Base-by-base conservation (phyloP, 2,113 vertebrate species). In the Globicephala melas region DNA sequence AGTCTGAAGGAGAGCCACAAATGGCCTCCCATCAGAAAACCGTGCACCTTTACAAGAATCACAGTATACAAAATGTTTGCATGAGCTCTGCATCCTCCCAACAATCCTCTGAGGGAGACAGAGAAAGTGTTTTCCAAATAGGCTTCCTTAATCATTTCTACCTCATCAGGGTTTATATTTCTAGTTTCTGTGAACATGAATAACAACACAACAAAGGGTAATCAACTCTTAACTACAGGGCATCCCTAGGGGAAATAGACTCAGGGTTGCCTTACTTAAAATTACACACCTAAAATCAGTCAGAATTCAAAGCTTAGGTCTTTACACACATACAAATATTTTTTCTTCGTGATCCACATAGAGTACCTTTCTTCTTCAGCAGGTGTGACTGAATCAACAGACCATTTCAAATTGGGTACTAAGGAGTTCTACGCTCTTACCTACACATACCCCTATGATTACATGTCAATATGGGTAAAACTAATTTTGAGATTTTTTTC, bases 151-250 rank as follows among this genome's bases (percentile, higher is more conserved):
- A 33, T 25, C 20, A 67, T 95, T 84, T 94, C 53, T 87, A 58
- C 15, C 33, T 94, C 79, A 47, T 84, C 62, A 87, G 12, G 41
- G 38, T 93, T 86, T 80, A 38, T n/a, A 63, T 55, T 85, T 86
- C 63, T 80, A 28, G 50, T 83, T 74, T 83, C 31, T 95, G 21
- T 65, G 63, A 90, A 55, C 62, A 33, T 55, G 13, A 95, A 50
- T 60, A 84, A 60, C n/a, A 94, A 71, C 36, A 84, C 25, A 92
- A 77, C 38, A 70, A 94, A 94, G 92, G 28, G 13, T 91, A 91
- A 94, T 88, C 44, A 92, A 33, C 60, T 88, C 73, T 53, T 13
- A 76, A 68, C 33, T 65, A 3, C 33, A 83, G 13, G 53, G 13
- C n/a, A 67, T 55, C 44, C 13, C 15, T 33, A 77, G 26, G 77